phyloP scores from a whole-genome alignment of 2,113 vertebrate species.

The Tyto alba region DNA sequence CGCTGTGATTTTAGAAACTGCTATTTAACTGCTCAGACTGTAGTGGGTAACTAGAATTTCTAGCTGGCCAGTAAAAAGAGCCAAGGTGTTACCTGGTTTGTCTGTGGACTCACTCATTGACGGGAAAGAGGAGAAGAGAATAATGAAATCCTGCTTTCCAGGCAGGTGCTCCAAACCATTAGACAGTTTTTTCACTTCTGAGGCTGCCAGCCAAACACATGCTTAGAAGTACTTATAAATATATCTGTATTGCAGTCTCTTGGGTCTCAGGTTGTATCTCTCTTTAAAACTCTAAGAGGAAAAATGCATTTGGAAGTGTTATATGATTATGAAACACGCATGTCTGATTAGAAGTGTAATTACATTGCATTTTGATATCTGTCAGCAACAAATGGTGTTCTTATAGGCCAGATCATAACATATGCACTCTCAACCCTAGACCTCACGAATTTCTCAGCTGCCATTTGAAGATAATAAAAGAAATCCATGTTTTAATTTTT shows the following conservation, averaged over 20 bases:
- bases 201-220: background rate
- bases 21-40: background rate
- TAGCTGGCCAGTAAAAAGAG: background rate
- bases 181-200: background rate
- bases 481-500: conserved; percentile 42
- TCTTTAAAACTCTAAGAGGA: background rate
- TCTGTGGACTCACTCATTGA: background rate
- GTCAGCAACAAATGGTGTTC: background rate
- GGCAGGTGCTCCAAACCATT: background rate
- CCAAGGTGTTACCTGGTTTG: background rate
- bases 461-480: conserved; percentile 1
- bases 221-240: background rate
- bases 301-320: background rate
- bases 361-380: background rate
- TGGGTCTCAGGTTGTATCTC: background rate
- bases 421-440: background rate
- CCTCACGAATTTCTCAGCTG: background rate
- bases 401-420: background rate
- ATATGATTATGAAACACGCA: background rate
- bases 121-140: background rate
- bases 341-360: conserved; percentile 38
- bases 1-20: background rate
- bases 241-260: background rate
- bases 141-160: background rate
- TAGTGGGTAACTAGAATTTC: background rate